Base-by-base conservation (phyloP, 2,888 invertebrate genomes). In the Drosophila robusta region DNA sequence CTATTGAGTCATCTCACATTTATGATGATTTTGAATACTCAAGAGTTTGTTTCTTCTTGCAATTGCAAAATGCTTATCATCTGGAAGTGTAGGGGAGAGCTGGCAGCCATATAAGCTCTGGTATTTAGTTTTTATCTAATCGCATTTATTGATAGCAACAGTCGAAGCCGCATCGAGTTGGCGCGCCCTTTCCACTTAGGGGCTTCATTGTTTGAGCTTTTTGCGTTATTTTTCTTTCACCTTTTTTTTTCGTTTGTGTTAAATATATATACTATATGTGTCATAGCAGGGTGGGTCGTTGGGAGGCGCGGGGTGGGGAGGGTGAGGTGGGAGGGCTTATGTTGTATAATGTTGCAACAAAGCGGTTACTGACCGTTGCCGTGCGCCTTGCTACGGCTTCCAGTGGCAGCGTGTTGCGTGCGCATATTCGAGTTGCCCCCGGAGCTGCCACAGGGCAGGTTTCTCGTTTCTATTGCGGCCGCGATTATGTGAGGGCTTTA, bases 271-370 rank as follows among this genome's bases (percentile, higher is more conserved):
- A 11, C 12, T 41, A 32, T 80, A 67, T 86, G 75, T 86, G 87
- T 86, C 81, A 82, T 62, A 57, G 52, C 39, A 51, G 64, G 77
- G 58, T 73, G 60, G 57, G 67, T 68, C 62, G 32, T 8, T 5
- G 24, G 22, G 12, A 7, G 44, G 12, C 18, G 32, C 3, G 18
- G 5, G 18, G 18, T 1, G 18, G 18, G 18, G 18, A 2, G 2
- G 18, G 18, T 1, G 18, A 2, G 2, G 18, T 1, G 18, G 18
- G 18, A 18, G 18, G 45, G 80, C 74, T 81, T 69, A 72, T 72
- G 75, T 86, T 83, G 81, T 83, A 86, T 83, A 82, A 78, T 78
- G 84, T 86, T 82, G 78, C 82, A 81, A 58, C 62, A 67, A 34
- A 68, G 76, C 81, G 84, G 81, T 78, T 83, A 75, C 61, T 86